A percentile compares a stretch with the other conserved stretches of the same genome.
phyloP scores from a whole-genome alignment of 53 echinoderm and acorn worm genomes.

The Paracentrotus lividus region DNA sequence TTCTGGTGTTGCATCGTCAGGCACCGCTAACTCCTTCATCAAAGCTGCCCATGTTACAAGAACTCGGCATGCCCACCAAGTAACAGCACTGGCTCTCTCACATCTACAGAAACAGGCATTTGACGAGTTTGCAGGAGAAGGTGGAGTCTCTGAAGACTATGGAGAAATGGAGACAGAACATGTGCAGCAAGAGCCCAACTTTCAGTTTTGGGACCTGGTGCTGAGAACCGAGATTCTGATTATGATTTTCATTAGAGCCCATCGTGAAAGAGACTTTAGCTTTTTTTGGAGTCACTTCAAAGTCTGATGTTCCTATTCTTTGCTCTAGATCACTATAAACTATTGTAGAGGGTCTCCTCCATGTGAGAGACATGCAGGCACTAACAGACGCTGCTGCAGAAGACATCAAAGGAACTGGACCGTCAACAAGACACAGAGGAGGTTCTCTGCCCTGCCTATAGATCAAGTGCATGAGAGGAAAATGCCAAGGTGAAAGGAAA shows the following conservation, averaged over 20 bases:
- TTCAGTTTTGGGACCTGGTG: constrained; percentile 26
- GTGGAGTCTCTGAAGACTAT: neutral
- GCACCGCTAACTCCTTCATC: neutral
- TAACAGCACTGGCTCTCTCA: neutral
- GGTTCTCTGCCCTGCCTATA: neutral
- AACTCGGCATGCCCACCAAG: neutral
- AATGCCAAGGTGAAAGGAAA: neutral
- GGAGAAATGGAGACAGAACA: neutral
- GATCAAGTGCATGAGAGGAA: neutral
- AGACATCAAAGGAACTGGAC: neutral
- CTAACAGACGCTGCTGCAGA: neutral
- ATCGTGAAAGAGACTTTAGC: neutral
- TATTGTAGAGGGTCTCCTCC: neutral
- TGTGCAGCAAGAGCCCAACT: neutral
- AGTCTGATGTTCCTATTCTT: too few species aligned
- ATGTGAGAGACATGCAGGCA: neutral
- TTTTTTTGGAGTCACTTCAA: too few species aligned
- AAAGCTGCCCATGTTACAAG: neutral
- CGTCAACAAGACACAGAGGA: neutral
- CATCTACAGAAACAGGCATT: neutral
- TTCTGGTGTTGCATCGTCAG: neutral
- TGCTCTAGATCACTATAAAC: too few species aligned
- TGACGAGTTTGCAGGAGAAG: neutral
- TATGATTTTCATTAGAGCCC: neutral
- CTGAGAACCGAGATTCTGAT: neutral